Conservation (phyloP, 2,888 invertebrate species). For the Phoronis australis region DNA sequence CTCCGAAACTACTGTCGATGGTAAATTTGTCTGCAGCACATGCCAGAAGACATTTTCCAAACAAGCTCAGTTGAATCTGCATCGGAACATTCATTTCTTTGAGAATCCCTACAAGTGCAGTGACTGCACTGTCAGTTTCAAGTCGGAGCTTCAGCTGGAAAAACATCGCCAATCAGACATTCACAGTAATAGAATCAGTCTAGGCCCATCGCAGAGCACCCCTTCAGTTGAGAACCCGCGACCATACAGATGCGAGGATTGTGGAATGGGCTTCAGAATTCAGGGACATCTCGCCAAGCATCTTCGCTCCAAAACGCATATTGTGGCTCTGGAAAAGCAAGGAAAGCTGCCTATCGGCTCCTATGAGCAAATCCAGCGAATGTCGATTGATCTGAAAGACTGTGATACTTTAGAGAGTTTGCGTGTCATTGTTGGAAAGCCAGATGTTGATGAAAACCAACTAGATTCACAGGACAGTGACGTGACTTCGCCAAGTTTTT, state of each 20-base stretch:
- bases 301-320: slow-evolving; percentile 91
- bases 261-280: slow-evolving; percentile 87
- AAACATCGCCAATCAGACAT: slow-evolving; percentile 89
- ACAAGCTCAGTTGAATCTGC: slow-evolving; percentile 80
- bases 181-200: slow-evolving; percentile 74
- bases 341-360: slow-evolving; percentile 91
- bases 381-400: no score
- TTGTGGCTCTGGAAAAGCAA: slow-evolving; percentile 85
- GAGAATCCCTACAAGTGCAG: slow-evolving; percentile 88
- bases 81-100: slow-evolving; percentile 93
- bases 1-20: slow-evolving; percentile 22
- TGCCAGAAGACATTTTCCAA: slow-evolving; percentile 90
- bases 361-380: slow-evolving; percentile 89
- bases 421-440: no score
- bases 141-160: slow-evolving; percentile 83
- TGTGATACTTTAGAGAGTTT: no score
- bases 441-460: no score
- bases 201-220: slow-evolving; percentile 12
- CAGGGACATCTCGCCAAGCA: slow-evolving; percentile 97
- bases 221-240: slow-evolving; percentile 76
- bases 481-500: no score
- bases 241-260: slow-evolving; percentile 93
- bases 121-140: slow-evolving; percentile 84
- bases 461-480: no score
- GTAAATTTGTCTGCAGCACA: slow-evolving; percentile 68